A percentile compares a stretch with the other conserved stretches of the same genome.
These are phyloP conservation scores for Chamaea fasciata DNA, from an alignment of 2,113 vertebrate genomes.

Conservation along the genomic window DNA sequence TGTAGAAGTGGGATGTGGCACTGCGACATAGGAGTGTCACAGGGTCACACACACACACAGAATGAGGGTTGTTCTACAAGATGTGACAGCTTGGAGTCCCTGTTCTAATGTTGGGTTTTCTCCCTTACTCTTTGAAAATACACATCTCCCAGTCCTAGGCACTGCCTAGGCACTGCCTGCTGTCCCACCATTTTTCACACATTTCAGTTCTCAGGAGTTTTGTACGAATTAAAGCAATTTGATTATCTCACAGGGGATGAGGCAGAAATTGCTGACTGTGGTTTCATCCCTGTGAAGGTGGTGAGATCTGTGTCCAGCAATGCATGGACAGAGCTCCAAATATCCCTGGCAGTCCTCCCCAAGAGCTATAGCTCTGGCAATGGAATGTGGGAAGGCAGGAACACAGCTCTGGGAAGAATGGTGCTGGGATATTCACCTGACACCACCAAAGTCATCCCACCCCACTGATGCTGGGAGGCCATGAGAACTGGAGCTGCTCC, in stretches of 20 bases:
- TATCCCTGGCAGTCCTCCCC: neutral
- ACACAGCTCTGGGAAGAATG: neutral
- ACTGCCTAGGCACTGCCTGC: neutral
- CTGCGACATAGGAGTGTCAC: neutral
- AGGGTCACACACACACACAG: neutral
- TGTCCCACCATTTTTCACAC: neutral
- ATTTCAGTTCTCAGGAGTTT: neutral
- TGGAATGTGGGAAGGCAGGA: neutral
- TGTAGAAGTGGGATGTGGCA: neutral
- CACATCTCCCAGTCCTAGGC: neutral
- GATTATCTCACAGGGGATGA: neutral
- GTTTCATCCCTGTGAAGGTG: neutral
- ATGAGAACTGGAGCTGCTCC: neutral
- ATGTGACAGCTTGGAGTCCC: neutral
- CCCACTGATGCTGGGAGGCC: fast-evolving
- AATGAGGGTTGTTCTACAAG: neutral
- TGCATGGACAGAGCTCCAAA: neutral
- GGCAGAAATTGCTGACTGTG: neutral
- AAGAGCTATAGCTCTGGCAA: neutral
- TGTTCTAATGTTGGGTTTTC: neutral
- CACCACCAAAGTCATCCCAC: neutral
- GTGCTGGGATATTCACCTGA: neutral
- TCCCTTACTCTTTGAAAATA: neutral
- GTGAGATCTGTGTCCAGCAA: neutral
- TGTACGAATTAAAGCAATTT: neutral